Conservation (phyloP, 2,113 vertebrate species). For the Solenodon paradoxus region DNA sequence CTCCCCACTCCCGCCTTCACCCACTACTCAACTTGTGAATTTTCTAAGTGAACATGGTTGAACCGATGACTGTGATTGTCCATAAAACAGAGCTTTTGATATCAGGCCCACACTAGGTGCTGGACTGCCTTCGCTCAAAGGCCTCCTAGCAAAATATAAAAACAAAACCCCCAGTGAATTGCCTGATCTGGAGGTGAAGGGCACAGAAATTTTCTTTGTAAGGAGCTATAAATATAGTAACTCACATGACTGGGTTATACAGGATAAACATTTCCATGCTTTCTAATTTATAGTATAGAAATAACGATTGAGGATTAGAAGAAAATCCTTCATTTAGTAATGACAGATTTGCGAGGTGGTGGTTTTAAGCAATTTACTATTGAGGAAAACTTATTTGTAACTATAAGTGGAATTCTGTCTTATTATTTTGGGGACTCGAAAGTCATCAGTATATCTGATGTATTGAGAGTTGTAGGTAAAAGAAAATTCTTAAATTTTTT, state of each 20-base stretch:
- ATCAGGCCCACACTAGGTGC: neutral
- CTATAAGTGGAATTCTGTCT: neutral
- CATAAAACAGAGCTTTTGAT: neutral
- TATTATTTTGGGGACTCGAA: neutral
- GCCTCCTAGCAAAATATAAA: neutral
- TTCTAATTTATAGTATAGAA: neutral
- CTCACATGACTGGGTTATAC: neutral
- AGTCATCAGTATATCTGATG: neutral
- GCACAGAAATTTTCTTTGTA: neutral
- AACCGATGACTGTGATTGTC: neutral
- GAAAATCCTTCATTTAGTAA: neutral
- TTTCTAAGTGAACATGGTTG: neutral
- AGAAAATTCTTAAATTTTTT: neutral
- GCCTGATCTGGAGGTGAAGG: neutral
- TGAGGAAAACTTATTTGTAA: neutral
- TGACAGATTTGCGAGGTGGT: neutral
- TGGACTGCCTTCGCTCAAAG: neutral
- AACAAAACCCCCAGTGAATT: neutral
- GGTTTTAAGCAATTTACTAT: neutral
- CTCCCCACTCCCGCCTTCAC: neutral
- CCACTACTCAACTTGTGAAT: neutral
- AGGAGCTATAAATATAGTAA: neutral
- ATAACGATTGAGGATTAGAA: neutral
- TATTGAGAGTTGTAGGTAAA: neutral
- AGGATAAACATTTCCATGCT: neutral